Percentiles rank a stretch among this genome's conserved stretches.
Conservation (phyloP, 2,113 vertebrate genomes). For the Amazona guildingii region DNA sequence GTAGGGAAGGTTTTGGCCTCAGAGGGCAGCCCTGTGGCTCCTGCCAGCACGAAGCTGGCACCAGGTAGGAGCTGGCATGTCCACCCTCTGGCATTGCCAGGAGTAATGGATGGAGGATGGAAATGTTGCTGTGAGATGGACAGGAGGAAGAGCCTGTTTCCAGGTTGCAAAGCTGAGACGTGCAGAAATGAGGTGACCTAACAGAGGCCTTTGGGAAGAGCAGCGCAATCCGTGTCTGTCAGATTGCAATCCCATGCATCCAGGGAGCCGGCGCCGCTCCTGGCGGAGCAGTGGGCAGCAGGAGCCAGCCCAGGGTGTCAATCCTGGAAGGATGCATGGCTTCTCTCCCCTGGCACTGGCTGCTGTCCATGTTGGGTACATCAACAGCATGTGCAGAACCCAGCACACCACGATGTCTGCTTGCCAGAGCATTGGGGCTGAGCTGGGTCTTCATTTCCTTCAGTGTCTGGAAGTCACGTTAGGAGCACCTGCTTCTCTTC, state of each 20-base stretch:
- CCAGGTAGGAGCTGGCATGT: not conserved
- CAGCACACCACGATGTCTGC: rapidly evolving
- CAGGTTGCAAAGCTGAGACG: not conserved
- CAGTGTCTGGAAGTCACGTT: not conserved
- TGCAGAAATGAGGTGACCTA: not conserved
- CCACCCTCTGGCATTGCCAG: not conserved
- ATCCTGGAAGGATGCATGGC: rapidly evolving
- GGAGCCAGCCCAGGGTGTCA: rapidly evolving
- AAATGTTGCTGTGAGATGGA: not conserved
- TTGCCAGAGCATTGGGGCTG: not conserved
- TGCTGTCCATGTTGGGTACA: not conserved
- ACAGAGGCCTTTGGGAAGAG: not conserved
- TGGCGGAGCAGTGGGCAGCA: not conserved
- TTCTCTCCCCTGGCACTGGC: not conserved
- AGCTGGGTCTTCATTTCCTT: not conserved
- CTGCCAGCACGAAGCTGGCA: not conserved
- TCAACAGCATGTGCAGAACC: not conserved
- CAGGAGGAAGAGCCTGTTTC: not conserved
- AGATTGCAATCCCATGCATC: rapidly evolving
- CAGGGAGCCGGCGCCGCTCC: not conserved
- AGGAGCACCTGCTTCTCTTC: constrained; percentile 18
- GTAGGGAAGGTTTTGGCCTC: not conserved
- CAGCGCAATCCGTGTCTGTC: not conserved
- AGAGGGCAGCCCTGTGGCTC: not conserved
- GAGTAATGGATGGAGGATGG: not conserved